Conservation (phyloP, 2,888 invertebrate species). For the Rotaria socialis region DNA sequence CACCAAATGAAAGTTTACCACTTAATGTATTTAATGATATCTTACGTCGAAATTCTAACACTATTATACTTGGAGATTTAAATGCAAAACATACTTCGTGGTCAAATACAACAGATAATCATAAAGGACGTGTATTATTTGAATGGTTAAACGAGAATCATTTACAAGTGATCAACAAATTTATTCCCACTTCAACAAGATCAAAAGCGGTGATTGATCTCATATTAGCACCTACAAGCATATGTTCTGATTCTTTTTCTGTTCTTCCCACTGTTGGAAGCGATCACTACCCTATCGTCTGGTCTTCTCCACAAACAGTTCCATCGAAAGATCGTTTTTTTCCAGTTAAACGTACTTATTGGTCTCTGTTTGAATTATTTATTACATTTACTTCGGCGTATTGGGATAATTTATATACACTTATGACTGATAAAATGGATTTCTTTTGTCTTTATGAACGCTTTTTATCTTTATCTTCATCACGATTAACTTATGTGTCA, state of each 20-base stretch:
- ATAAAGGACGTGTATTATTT: not conserved
- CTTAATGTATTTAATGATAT: not conserved
- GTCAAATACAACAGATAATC: not conserved
- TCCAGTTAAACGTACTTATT: not conserved
- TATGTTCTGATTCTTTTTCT: not conserved
- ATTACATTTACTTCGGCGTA: not conserved
- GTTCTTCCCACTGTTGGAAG: not conserved
- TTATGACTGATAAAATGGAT: not conserved
- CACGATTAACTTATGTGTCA: not conserved
- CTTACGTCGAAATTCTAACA: not conserved
- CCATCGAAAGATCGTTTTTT: not conserved
- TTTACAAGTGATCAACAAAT: not conserved
- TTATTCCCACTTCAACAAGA: not conserved
- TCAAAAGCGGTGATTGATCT: conserved; percentile 18
- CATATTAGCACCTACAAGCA: not conserved
- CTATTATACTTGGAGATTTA: not conserved
- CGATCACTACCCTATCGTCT: not conserved
- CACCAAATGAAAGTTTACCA: not conserved
- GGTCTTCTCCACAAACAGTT: not conserved
- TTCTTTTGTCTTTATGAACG: not conserved
- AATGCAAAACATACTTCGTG: not conserved
- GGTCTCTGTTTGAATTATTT: not conserved
- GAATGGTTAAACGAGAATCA: not conserved
- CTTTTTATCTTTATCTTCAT: not conserved
- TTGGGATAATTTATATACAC: not conserved